These are phyloP conservation scores for Eumeta japonica DNA, from an alignment of 1,140 invertebrate genomes.

Conservation along the genomic window DNA sequence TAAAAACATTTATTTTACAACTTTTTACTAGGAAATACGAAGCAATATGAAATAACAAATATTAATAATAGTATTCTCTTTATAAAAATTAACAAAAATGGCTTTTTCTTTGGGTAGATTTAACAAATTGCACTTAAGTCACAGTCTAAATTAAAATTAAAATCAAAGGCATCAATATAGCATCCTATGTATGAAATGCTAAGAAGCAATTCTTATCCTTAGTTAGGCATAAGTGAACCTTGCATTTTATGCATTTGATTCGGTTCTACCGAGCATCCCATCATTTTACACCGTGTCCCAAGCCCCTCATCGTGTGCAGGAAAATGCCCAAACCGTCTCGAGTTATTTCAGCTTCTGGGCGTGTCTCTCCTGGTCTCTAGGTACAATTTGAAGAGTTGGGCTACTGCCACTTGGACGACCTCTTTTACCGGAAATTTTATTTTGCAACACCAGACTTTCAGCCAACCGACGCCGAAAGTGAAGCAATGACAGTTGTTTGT, in stretches of 20 bases:
- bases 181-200: slow-evolving; percentile 18
- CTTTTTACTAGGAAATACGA: too few relatives aligned
- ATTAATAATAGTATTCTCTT: too few relatives aligned
- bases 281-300: slow-evolving; percentile 16
- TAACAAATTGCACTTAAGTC: too few relatives aligned
- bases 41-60: too few relatives aligned
- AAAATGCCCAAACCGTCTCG: slow-evolving; percentile 16
- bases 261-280: slow-evolving; percentile 16
- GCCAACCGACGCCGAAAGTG: too few relatives aligned
- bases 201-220: slow-evolving; percentile 20
- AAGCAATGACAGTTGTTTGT: slow-evolving; percentile 8
- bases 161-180: too few relatives aligned
- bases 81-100: too few relatives aligned
- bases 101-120: too few relatives aligned
- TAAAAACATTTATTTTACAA: too few relatives aligned
- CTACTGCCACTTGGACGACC: slow-evolving; percentile 16
- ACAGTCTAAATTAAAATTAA: too few relatives aligned
- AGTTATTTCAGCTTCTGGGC: slow-evolving; percentile 16
- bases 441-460: slow-evolving; percentile 14
- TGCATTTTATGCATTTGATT: slow-evolving; percentile 15
- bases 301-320: slow-evolving; percentile 16
- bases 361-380: slow-evolving; percentile 19
- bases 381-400: slow-evolving; percentile 14
- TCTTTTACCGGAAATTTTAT: slow-evolving; percentile 17
- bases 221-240: too few relatives aligned